A percentile compares a stretch with the other conserved stretches of the same genome.
phyloP scores from a whole-genome alignment of 2,113 vertebrate genomes.

The Centrocercus urophasianus region DNA sequence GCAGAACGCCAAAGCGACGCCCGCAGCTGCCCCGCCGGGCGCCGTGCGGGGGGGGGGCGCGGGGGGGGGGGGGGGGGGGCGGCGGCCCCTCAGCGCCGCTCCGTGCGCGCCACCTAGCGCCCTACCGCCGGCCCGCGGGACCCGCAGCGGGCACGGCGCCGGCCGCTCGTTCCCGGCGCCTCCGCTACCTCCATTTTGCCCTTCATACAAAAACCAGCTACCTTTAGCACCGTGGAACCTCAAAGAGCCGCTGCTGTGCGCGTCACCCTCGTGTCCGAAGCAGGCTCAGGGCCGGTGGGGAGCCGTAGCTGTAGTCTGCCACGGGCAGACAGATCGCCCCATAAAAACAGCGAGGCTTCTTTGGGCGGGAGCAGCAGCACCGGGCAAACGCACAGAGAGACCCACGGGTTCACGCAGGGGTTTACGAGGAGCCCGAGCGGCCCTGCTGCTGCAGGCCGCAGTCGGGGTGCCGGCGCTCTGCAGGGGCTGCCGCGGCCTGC shows the following conservation, averaged over 20 bases:
- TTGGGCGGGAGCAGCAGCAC: not conserved
- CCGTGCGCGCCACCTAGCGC: slow-evolving; percentile 13
- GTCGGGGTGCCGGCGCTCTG: not conserved
- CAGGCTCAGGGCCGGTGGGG: too few relatives aligned
- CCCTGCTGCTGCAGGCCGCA: not conserved
- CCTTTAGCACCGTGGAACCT: accelerated
- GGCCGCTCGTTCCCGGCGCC: too few relatives aligned
- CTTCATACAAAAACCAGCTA: not conserved
- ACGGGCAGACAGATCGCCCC: not conserved
- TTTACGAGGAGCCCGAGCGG: slow-evolving; percentile 62
- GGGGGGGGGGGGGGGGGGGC: not conserved
- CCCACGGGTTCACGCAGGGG: slow-evolving; percentile 43
- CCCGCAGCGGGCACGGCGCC: too few relatives aligned
- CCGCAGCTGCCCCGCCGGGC: too few relatives aligned
- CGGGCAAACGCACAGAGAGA: not conserved
- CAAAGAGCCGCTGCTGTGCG: not conserved
- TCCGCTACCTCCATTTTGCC: not conserved
- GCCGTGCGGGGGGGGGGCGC: too few relatives aligned
- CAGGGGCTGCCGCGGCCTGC: slow-evolving; percentile 51
- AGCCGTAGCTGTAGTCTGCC: not conserved
- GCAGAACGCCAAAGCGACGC: accelerated
- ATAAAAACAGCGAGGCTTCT: slow-evolving; percentile 4
- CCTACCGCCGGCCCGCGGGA: not conserved
- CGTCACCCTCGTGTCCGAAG: not conserved
- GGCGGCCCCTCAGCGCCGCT: not conserved